Base-by-base conservation (phyloP, 2,888 invertebrate species). In the Kuschelorhynchus macadamiae region DNA sequence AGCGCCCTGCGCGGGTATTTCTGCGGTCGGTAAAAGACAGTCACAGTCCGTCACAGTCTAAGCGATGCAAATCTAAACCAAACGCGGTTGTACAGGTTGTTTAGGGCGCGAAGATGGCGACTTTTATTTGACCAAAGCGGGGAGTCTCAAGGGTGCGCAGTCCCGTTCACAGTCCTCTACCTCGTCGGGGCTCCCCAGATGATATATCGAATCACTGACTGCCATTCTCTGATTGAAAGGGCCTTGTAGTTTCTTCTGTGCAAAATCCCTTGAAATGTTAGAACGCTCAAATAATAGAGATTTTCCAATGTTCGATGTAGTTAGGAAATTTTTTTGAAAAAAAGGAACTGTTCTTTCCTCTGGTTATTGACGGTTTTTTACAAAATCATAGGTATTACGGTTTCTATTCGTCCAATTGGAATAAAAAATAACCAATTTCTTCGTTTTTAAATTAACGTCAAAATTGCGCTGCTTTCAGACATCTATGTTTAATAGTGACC, bases 211-310 rank as follows among this genome's bases (percentile, higher is more conserved):
- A 60, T 62, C 56, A 63, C 64, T 61, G 64, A 71, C 73, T 75
- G 75, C 74, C 74, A 71, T 73, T 65, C 72, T 71, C 71, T 71
- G 69, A 65, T 25, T 21, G 30, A 30, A 50, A 36, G 60, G 49
- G 41, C 50, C 50, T 60, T 12, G n/a, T n/a, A 30, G 17, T 14
- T 33, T 18, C 46, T 44, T 32, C 17, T 33, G 18, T 17, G n/a
- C 11, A 36, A 30, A 25, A 18, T 52, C 21, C 9, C 18, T 36
- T 12, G 52, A 17, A 18, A 44, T 20, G 44, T 44, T 44, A 36
- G 25, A 25, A 25, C 4, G 25, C 3, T 5, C 7, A 25, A 25
- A 25, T 25, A 7, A 25, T 25, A 3, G n/a, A n/a, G n/a, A n/a
- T n/a, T n/a, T n/a, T n/a, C n/a, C n/a, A n/a, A n/a, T n/a, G n/a